These are phyloP conservation scores for Solea senegalensis DNA, from an alignment of 2,113 vertebrate species.

Conservation along the genomic window DNA sequence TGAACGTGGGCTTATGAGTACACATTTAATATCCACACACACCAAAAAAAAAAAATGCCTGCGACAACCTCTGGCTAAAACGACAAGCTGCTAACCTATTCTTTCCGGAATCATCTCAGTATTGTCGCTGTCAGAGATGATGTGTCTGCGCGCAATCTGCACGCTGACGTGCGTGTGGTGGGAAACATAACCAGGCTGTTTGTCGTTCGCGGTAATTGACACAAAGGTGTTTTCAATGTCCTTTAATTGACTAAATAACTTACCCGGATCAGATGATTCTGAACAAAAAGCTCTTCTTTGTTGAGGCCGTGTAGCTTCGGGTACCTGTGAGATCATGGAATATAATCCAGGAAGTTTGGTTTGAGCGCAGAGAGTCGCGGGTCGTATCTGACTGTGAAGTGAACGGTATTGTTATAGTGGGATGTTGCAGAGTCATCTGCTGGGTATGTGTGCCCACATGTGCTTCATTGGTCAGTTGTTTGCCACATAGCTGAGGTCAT, in stretches of 20 bases:
- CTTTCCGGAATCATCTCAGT: conserved; percentile 33
- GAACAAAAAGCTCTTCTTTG: neutral
- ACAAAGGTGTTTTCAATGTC: neutral
- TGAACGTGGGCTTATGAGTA: conserved; percentile 46
- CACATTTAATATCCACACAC: conserved; percentile 49
- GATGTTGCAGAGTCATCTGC: too few relatives aligned
- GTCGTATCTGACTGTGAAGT: too few relatives aligned
- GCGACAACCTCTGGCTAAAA: conserved; percentile 39
- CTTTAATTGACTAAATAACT: too few relatives aligned
- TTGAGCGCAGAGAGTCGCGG: too few relatives aligned
- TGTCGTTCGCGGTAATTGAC: conserved; percentile 4
- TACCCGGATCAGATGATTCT: neutral
- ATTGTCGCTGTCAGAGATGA: conserved; percentile 33
- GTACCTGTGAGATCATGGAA: neutral
- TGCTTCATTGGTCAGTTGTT: too few relatives aligned
- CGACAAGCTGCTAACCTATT: conserved; percentile 44
- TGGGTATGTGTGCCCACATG: too few relatives aligned
- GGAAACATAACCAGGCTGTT: conserved; percentile 15
- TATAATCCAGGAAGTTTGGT: neutral
- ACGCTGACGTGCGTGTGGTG: conserved; percentile 20
- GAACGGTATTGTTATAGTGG: too few relatives aligned
- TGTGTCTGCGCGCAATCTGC: conserved; percentile 8
- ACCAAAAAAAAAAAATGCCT: neutral
- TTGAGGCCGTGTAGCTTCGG: neutral
- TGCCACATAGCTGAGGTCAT: too few relatives aligned